Conservation (phyloP, 1,140 invertebrate genomes). For the Pogonomyrmex californicus region DNA sequence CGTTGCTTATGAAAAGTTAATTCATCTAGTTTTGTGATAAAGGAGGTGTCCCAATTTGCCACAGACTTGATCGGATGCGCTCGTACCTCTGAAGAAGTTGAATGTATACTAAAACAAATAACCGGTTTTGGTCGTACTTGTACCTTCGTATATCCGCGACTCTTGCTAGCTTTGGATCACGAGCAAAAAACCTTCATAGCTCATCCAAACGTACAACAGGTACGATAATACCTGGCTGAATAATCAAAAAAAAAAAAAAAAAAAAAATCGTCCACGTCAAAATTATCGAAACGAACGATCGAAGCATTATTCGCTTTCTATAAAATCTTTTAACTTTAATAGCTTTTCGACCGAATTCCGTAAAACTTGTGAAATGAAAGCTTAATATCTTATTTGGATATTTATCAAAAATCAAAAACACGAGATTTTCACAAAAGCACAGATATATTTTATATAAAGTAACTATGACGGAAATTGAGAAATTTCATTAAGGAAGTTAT, state of each 20-base stretch:
- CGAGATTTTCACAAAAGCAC: neutral
- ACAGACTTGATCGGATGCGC: constrained; percentile 86
- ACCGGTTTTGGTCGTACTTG: constrained; percentile 81
- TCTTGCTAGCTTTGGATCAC: constrained; percentile 91
- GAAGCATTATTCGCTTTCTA: neutral
- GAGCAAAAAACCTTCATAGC: constrained; percentile 92
- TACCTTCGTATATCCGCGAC: constrained; percentile 87
- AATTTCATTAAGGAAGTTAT: constrained; percentile 12
- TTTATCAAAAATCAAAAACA: neutral
- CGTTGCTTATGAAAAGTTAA: neutral
- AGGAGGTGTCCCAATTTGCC: constrained; percentile 74
- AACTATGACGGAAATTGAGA: neutral
- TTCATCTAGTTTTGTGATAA: neutral
- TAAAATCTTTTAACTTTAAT: neutral
- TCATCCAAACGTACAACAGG: constrained; percentile 92
- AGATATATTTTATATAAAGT: neutral
- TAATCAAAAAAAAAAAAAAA: too few species aligned
- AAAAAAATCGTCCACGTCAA: neutral
- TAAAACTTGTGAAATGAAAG: neutral
- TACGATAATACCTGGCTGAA: constrained; percentile 68
- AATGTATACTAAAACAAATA: constrained; percentile 88
- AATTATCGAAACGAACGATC: too few species aligned
- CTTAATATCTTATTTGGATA: neutral
- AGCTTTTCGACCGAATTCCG: neutral
- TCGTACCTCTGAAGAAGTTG: constrained; percentile 90